phyloP scores from a whole-genome alignment of 37 sponge, comb jelly and placozoan species.

The Geodia barretti region DNA sequence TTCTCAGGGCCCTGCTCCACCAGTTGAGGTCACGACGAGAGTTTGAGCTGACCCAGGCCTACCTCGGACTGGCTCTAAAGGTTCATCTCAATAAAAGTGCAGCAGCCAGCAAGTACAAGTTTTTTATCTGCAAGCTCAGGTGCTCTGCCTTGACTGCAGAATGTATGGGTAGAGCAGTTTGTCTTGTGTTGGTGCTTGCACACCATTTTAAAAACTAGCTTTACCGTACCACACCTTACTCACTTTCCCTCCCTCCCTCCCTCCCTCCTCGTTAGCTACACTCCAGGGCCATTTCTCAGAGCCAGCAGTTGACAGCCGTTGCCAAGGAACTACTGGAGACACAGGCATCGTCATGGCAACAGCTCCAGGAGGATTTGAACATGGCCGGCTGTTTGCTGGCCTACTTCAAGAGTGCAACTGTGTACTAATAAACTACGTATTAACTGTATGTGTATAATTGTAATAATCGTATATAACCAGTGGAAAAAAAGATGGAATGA shows the following conservation, averaged over 20 bases:
- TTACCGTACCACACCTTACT: not conserved
- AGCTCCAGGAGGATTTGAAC: conserved; percentile 58
- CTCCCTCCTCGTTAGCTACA: conserved; percentile 42
- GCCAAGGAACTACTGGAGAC: conserved; percentile 40
- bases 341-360: conserved; percentile 59
- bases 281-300: conserved; percentile 16
- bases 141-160: too few species aligned
- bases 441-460: too few species aligned
- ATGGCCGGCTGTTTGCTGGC: conserved; percentile 57
- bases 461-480: too few species aligned
- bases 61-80: conserved; percentile 78
- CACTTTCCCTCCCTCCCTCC: not conserved
- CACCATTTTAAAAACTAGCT: not conserved
- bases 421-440: conserved; percentile 41
- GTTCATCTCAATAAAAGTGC: too few species aligned
- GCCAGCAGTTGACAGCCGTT: not conserved
- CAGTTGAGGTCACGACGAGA: conserved; percentile 54
- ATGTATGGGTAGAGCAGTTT: too few species aligned
- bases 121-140: too few species aligned
- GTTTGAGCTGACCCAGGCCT: conserved; percentile 83
- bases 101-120: too few species aligned
- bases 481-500: too few species aligned
- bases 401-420: conserved; percentile 77
- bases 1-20: conserved; percentile 55
- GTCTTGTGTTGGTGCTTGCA: not conserved